phyloP scores from a whole-genome alignment of 2,113 vertebrate genomes.

The Danionella cerebrum region DNA sequence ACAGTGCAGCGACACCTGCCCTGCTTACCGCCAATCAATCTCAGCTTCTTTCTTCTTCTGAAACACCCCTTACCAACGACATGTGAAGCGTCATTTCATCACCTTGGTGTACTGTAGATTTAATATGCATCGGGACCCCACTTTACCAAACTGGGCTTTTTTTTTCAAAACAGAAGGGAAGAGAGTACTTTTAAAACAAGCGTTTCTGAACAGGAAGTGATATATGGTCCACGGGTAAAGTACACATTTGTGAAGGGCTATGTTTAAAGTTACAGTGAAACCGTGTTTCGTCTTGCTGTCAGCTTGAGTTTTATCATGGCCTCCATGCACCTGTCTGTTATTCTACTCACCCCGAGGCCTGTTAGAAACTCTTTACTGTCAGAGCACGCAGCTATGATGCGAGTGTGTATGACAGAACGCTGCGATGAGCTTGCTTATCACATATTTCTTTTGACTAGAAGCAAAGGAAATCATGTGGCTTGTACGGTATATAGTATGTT shows the following conservation, averaged over 20 bases:
- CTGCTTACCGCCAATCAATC: constrained; percentile 76
- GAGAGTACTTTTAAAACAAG: constrained; percentile 3
- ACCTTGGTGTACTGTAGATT: constrained; percentile 16
- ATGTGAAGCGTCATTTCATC: constrained; percentile 24
- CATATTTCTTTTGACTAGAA: constrained; percentile 8
- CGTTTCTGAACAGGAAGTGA: background rate
- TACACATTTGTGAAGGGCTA: no score
- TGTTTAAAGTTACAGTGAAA: constrained; percentile 1
- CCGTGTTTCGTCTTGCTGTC: constrained; percentile 33
- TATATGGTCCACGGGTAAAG: no score
- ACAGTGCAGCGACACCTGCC: constrained; percentile 32
- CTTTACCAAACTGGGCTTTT: background rate
- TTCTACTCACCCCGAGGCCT: constrained; percentile 4
- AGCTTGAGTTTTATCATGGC: constrained; percentile 32
- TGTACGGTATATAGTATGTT: background rate
- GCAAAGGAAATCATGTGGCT: constrained; percentile 16
- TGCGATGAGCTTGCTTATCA: constrained; percentile 8
- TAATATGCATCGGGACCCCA: constrained; percentile 19
- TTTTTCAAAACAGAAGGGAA: background rate
- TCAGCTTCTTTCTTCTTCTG: constrained; percentile 51
- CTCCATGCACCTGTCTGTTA: background rate
- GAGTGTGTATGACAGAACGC: constrained; percentile 2
- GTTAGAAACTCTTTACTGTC: constrained; percentile 13
- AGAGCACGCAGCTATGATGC: constrained; percentile 12
- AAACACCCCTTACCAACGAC: constrained; percentile 15